Evolutionary conservation across 2,888 invertebrate genomes (phyloP).

Genomic region (Rhyacophila evoluta): DNA sequence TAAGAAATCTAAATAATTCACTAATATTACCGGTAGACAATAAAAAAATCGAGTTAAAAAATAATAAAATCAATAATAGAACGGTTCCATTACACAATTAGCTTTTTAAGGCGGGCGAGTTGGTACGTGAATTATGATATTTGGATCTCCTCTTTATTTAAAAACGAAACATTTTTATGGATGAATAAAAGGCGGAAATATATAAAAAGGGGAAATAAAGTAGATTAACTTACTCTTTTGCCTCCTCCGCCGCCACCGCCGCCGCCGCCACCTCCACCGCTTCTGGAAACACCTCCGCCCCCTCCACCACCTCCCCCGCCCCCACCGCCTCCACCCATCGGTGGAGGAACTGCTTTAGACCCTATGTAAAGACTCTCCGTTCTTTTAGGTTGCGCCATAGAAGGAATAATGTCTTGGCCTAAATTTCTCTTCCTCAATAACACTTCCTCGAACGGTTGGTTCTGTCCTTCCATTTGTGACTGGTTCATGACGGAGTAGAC

Average conservation of each 20-base stretch:
- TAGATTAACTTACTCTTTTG: constrained; percentile 37
- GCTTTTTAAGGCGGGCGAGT: no score
- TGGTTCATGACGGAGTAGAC: constrained; percentile 67
- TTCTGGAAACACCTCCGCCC: constrained; percentile 57
- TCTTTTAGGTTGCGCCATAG: constrained; percentile 88
- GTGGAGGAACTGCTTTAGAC: constrained; percentile 65
- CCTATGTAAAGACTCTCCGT: constrained; percentile 89
- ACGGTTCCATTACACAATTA: no score
- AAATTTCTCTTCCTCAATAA: constrained; percentile 82
- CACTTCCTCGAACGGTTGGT: constrained; percentile 85
- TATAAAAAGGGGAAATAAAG: no score
- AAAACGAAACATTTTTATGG: no score
- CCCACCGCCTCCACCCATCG: constrained; percentile 62
- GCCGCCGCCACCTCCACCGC: constrained; percentile 55
- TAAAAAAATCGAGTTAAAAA: no score
- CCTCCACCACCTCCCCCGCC: constrained; percentile 65
- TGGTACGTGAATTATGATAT: no score
- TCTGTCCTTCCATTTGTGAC: constrained; percentile 62
- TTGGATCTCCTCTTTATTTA: no score
- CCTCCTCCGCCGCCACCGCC: constrained; percentile 32
- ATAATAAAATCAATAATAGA: no score
- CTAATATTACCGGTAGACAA: no score
- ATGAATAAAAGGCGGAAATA: no score
- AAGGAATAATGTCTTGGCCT: constrained; percentile 91
- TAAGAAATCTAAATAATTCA: no score